These are phyloP conservation scores for Formicarius rufipectus DNA, from an alignment of 2,113 vertebrate genomes.

Conservation along the genomic window DNA sequence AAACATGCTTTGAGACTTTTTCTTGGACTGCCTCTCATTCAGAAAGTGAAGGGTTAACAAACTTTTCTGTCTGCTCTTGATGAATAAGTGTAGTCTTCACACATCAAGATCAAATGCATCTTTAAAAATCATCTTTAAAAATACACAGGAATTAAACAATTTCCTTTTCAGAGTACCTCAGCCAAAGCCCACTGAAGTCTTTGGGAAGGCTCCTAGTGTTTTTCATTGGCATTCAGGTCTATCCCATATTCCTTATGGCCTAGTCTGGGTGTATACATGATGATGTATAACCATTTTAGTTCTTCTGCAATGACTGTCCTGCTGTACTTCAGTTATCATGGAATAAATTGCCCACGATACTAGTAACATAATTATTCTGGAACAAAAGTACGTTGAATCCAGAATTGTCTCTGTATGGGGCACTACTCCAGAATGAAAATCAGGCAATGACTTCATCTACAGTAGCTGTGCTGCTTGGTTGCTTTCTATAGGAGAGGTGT, in stretches of 20 bases:
- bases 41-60: not conserved
- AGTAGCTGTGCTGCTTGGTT: not conserved
- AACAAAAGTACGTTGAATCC: not conserved
- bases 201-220: constrained; percentile 36
- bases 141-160: constrained; percentile 40
- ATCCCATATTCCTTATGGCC: not conserved
- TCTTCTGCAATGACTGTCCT: not conserved
- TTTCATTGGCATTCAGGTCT: not conserved
- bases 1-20: not conserved
- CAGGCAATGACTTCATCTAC: not conserved
- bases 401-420: not conserved
- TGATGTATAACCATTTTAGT: not conserved
- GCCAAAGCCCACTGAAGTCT: constrained; percentile 39
- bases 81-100: not conserved
- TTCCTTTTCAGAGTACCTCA: constrained; percentile 21
- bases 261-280: not conserved
- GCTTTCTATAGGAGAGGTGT: not conserved
- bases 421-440: not conserved
- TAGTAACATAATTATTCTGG: not conserved
- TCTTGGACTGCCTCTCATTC: not conserved
- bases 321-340: not conserved
- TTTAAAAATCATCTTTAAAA: constrained; percentile 21
- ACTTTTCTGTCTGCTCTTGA: not conserved
- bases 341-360: not conserved
- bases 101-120: not conserved